phyloP scores from a whole-genome alignment of 1,140 invertebrate genomes.

The Papilio xuthus region DNA sequence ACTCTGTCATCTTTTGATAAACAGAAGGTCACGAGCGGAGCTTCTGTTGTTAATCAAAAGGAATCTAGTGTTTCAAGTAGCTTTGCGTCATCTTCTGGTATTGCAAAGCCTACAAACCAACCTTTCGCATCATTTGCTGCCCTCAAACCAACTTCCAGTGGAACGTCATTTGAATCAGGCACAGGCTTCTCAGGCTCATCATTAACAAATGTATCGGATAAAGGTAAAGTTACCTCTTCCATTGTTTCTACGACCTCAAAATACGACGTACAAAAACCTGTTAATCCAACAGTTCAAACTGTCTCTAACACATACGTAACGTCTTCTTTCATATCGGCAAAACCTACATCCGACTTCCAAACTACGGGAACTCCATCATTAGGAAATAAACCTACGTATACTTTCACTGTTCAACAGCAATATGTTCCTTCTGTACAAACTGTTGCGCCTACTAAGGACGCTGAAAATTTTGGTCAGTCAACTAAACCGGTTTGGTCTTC shows the following conservation, averaged over 20 bases:
- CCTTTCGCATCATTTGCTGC: neutral
- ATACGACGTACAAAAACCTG: conserved; percentile 1
- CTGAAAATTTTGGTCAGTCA: neutral
- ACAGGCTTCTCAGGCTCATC: neutral
- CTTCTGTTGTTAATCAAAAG: neutral
- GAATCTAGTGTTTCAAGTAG: conserved; percentile 13
- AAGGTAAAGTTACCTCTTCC: neutral
- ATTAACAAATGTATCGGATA: neutral
- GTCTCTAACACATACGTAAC: neutral
- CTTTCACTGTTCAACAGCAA: neutral
- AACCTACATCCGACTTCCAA: neutral
- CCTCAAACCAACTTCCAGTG: neutral
- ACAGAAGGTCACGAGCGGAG: neutral
- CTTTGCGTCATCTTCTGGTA: neutral
- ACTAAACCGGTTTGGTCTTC: neutral
- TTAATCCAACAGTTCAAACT: conserved; percentile 3
- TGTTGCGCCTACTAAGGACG: neutral
- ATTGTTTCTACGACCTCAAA: neutral
- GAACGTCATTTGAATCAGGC: neutral
- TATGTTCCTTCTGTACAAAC: neutral
- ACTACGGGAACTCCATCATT: neutral
- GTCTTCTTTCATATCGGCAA: neutral
- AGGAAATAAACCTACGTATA: neutral
- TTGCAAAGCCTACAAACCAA: neutral
- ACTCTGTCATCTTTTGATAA: neutral